Conservation (phyloP, 2,888 invertebrate genomes). For the Phanerotoma sp. region DNA sequence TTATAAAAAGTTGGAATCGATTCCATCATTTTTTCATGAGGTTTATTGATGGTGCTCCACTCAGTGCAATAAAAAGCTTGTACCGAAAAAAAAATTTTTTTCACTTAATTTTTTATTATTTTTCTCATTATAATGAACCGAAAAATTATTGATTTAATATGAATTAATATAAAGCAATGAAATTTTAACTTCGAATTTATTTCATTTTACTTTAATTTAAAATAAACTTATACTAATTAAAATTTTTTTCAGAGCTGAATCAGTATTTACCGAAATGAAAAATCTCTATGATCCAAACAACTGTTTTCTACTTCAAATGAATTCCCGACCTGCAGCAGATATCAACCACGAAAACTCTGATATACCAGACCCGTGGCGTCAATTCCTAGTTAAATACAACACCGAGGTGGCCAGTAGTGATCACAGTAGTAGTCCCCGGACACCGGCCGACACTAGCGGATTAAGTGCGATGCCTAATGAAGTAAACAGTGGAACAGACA, state of each 20-base stretch:
- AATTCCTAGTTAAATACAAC: constrained; percentile 70
- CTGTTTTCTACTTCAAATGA: constrained; percentile 88
- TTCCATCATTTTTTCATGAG: too few species aligned
- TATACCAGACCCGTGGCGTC: constrained; percentile 83
- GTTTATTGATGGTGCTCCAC: too few species aligned
- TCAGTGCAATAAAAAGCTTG: too few species aligned
- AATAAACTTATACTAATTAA: constrained; percentile 31
- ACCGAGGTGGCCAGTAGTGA: constrained; percentile 53
- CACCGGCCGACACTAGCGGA: constrained; percentile 61
- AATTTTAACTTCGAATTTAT: too few species aligned
- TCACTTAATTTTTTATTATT: too few species aligned
- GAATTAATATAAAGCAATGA: too few species aligned
- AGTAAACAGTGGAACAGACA: constrained; percentile 52
- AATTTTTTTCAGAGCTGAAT: constrained; percentile 68
- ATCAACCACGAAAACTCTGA: constrained; percentile 60
- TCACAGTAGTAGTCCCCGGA: constrained; percentile 62
- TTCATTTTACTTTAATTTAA: too few species aligned
- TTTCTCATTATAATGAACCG: too few species aligned
- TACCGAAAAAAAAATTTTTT: too few species aligned
- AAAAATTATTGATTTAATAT: too few species aligned
- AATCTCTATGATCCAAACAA: constrained; percentile 82
- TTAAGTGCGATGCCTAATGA: constrained; percentile 58
- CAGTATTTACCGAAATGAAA: constrained; percentile 81
- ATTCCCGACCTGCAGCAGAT: constrained; percentile 71
- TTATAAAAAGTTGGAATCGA: too few species aligned